Base-by-base conservation (phyloP, 2,797 vertebrate species). In the Molossus alvarezi region DNA sequence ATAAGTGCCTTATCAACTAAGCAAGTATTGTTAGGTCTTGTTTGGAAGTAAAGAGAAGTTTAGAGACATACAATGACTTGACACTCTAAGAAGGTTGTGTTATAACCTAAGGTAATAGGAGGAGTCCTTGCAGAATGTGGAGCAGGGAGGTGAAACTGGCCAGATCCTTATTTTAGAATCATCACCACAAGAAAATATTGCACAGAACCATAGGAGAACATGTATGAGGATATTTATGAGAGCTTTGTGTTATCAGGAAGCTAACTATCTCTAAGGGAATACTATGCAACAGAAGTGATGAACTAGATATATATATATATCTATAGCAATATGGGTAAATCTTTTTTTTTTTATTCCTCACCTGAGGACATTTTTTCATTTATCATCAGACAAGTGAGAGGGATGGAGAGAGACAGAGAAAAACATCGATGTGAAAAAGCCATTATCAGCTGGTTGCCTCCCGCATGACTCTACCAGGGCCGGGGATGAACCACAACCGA, bases 201-300 rank as follows among this genome's bases (percentile, higher is more conserved):
- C 29, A 57, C 37, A 58, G 57, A 86, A 86, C 25, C 8, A 41
- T 13, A 67, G 65, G 73, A 73, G 11, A 80, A 75, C 58, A 58
- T 5, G 12, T 27, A 18, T 55, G 72, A 90, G 21, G 27, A 21
- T 72, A 48, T 83, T 79, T 23, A 64, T 72, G 64, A 53, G 9
- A 65, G 29, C 20, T 60, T 81, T 87, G n/a, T 79, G 75, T 29
- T 86, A 9, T 64, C 29, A 69, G 37, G 45, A 87, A 72, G 37
- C 48, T 83, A 57, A 37, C 64, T 29, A 53, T 72, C 53, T 41
- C 33, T 60, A 60, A 73, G 64, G 83, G 27, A 60, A 62, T 45
- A 45, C n/a, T 83, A 27, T 45, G 20, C 60, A 89, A 71, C 27
- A 77, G 51, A 95, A 88, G 51, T 77, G 41, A 81, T 86, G 60